Evolutionary conservation across 1,140 invertebrate genomes (phyloP), one percentile per base, ranked within the genome.

Genomic region (Sitobion miscanthi): DNA sequence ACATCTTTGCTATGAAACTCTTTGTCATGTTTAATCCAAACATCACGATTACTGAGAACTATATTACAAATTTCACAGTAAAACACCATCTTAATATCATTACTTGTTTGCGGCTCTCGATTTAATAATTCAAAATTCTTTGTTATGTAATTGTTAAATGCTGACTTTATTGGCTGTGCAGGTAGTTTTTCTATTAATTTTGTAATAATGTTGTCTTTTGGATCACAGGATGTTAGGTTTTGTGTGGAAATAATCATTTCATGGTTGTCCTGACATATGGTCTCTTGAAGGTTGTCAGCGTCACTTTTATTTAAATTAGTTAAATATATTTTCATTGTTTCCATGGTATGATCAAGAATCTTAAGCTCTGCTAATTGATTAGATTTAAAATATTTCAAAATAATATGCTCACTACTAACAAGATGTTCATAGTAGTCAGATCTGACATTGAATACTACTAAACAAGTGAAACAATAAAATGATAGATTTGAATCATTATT

Each of bases 381-480:
- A 23, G 87, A 8, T 25, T 57, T 89, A 38, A 54, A 89, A 89
- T 89, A 89, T 89, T 57, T 52, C 35, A 89, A 42, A 54, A 89
- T 54, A 54, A 89, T 89, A 54, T 89, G 87, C 35, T 89, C 87
- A 89, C 49, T 89, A 54, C 35, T 54, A 23, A 54, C 2, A 89
- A 54, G 47, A 89, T 89, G 87, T 20, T 89, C 49, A 25, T 14
- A 23, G 9, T 38, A 89, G 35, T 89, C 87, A 89, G 87, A 54
- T 1, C 25, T 0, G 9, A 57, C 38, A 54, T 89, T 89, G 9
- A 89, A 89, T 4, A 35, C 6, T 35, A 89, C 23, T 89, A 54
- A 89, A 89, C 87, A 89, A 89, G n/a, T 57, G 21, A 49, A 89
- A 57, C 87, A 89, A 38, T 57, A 54, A 54, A 54, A 8, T 89